Evolutionary conservation across 2,113 vertebrate species (phyloP).

Genomic region (Ceratotherium simum): DNA sequence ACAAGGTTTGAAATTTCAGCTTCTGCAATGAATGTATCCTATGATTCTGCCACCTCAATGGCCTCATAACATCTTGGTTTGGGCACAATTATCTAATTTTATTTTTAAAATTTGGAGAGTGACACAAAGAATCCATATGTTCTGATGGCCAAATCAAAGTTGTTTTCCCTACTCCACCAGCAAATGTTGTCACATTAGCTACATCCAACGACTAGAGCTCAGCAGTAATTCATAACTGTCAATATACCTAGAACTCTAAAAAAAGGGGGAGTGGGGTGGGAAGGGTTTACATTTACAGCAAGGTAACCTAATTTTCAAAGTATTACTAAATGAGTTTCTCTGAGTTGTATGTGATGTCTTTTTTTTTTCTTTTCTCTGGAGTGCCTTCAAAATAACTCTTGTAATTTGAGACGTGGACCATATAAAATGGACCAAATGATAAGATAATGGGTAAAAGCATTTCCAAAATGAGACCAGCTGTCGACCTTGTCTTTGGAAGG

Average conservation of each 20-base stretch:
- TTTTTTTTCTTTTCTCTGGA: constrained; percentile 24
- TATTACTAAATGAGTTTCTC: constrained; percentile 21
- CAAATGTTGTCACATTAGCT: background rate
- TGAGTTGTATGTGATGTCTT: background rate
- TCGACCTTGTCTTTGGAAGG: constrained; percentile 66
- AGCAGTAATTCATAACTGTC: constrained; percentile 2
- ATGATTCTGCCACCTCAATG: background rate
- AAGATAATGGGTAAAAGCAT: constrained; percentile 74
- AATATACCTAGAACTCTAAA: background rate
- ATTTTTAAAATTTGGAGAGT: background rate
- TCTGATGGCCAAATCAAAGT: constrained; percentile 21
- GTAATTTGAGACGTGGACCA: constrained; percentile 69
- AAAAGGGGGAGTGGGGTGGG: background rate
- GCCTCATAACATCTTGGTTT: background rate
- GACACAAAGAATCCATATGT: background rate
- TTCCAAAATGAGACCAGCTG: constrained; percentile 80
- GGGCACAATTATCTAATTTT: background rate
- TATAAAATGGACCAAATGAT: constrained; percentile 70
- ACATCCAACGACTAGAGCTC: background rate
- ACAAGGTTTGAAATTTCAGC: background rate
- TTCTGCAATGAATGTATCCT: background rate
- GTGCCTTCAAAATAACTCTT: constrained; percentile 63
- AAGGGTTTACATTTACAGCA: background rate
- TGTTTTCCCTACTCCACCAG: background rate
- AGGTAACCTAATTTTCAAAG: constrained; percentile 54